phyloP scores from a whole-genome alignment of 2,888 invertebrate genomes.

The Allophyes oxyacanthae region DNA sequence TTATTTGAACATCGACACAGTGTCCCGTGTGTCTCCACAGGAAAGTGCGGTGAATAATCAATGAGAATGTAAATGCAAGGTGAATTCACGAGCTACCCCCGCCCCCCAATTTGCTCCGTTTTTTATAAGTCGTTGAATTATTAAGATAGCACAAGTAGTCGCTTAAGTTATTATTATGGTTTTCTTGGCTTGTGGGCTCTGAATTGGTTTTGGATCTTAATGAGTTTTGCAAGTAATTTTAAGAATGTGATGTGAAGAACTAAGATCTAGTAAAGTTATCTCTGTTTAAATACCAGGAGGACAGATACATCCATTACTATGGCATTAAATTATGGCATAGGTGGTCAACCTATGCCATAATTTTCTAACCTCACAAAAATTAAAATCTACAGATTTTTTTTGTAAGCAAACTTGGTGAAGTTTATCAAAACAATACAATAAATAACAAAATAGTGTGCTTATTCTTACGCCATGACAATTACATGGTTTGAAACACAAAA shows the following conservation, averaged over 20 bases:
- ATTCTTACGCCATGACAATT: too few species aligned
- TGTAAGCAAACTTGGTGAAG: too few species aligned
- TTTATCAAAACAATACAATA: too few species aligned
- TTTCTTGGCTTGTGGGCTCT: slow-evolving; percentile 48
- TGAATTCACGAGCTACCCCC: slow-evolving; percentile 66
- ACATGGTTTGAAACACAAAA: slow-evolving; percentile 1
- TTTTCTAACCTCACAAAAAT: too few species aligned
- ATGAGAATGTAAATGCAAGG: slow-evolving; percentile 81
- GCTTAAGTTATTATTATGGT: slow-evolving; percentile 80
- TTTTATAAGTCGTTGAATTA: slow-evolving; percentile 83
- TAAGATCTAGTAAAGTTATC: too few species aligned
- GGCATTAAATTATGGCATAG: too few species aligned
- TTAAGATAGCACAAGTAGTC: slow-evolving; percentile 74
- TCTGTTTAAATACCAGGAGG: too few species aligned
- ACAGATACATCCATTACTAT: too few species aligned
- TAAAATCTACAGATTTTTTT: too few species aligned
- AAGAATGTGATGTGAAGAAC: background rate
- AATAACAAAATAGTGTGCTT: too few species aligned
- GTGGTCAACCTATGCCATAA: too few species aligned
- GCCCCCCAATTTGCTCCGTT: slow-evolving; percentile 72
- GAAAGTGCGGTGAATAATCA: slow-evolving; percentile 73
- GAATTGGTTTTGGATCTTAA: slow-evolving; percentile 11
- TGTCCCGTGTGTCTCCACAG: slow-evolving; percentile 51
- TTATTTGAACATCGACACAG: slow-evolving; percentile 53
- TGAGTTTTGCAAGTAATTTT: background rate